phyloP scores from a whole-genome alignment of 2,888 invertebrate genomes.

The Pachymerium ferrugineum region DNA sequence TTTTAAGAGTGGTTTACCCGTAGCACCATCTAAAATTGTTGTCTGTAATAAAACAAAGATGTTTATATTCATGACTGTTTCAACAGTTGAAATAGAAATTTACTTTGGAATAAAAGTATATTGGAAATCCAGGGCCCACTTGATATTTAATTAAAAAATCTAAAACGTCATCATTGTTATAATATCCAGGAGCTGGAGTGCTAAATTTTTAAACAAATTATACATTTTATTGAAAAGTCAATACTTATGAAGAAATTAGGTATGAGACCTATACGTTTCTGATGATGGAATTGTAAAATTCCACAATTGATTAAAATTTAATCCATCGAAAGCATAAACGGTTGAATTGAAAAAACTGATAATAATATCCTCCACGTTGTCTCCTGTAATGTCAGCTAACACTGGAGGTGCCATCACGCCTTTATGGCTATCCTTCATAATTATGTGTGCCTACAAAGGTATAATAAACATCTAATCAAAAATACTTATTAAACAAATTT shows the following conservation, averaged over 20 bases:
- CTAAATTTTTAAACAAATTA: constrained; percentile 46
- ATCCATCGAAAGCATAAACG: constrained; percentile 66
- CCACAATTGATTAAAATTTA: constrained; percentile 63
- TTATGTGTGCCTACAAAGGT: constrained; percentile 49
- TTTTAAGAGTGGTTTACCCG: constrained; percentile 56
- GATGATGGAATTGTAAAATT: constrained; percentile 60
- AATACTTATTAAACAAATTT: background rate
- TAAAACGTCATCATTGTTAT: constrained; percentile 67
- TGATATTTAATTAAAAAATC: constrained; percentile 71
- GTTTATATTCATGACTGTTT: background rate
- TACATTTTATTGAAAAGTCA: too few relatives aligned
- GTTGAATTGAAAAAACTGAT: constrained; percentile 66
- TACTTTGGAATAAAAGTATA: constrained; percentile 67
- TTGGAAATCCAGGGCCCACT: constrained; percentile 64
- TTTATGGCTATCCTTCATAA: constrained; percentile 58
- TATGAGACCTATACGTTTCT: constrained; percentile 57
- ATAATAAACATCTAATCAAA: background rate
- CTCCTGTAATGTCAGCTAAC: constrained; percentile 65
- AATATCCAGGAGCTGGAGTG: constrained; percentile 70
- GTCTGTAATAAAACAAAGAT: constrained; percentile 49
- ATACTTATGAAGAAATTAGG: too few relatives aligned
- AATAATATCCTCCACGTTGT: constrained; percentile 65
- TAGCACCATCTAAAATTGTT: constrained; percentile 58
- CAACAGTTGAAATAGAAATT: constrained; percentile 33
- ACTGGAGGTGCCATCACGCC: constrained; percentile 61